Base-by-base conservation (phyloP, 2,797 vertebrate genomes). In the Urosaurus nigricauda region DNA sequence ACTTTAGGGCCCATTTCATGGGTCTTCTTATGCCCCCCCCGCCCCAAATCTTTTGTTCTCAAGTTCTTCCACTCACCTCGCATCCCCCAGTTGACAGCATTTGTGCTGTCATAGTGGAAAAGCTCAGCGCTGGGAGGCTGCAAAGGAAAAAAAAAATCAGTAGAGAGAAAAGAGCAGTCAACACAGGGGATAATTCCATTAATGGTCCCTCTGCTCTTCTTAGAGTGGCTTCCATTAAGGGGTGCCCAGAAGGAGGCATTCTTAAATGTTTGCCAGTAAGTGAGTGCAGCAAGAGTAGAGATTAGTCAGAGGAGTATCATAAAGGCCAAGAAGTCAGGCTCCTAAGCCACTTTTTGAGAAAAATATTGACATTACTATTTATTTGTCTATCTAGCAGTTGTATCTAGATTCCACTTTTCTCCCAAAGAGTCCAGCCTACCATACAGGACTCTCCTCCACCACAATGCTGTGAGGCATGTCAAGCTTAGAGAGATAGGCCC, bases 111-210 rank as follows among this genome's bases (percentile, higher is more conserved):
- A 0, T 98, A 99, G 96, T 98, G 98, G 97, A 98, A 99, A 83
- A 98, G 98, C 86, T 99, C 98, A 0, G 98, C 97, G 47, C 98
- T 99, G 94, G 98, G 98, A 87, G 98, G 98, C 98, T 99, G 96
- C 8, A 86, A 89, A 83, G 87, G 37, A 84, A 89, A 51, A 9
- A 43, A 51, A 51, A 95, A 0, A 43, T 29, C 29, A 81, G n/a
- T 60, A 47, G 91, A 37, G 79, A 8, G 37, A 26, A 90, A 32
- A 37, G 24, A 65, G 16, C 6, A 3, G 2, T 85, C 29, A 71
- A 4, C 85, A 73, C 83, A 65, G n/a, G 24, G 2, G 16, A 11
- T 6, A 14, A 87, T 17, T 47, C 21, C 81, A 11, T 83, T 0
- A 78, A 77, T 0, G 0, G 73, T 6, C 14, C 2, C 37, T 71